Evolutionary conservation across 2,113 vertebrate species (phyloP).

Genomic region (Daboia siamensis): DNA sequence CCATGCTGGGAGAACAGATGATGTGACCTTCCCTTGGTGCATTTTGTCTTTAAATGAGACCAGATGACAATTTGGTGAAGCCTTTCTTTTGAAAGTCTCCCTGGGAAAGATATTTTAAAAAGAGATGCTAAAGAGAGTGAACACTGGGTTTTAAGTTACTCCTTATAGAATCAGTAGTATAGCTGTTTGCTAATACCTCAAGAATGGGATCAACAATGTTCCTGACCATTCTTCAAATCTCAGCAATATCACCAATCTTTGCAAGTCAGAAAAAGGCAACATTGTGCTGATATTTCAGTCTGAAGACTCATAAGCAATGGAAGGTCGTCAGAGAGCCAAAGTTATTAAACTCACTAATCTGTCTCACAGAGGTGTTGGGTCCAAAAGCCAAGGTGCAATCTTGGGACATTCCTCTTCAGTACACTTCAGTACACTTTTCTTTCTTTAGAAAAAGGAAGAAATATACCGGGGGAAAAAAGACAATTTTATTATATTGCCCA

Average conservation of each 20-base stretch:
- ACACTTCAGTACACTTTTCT: not conserved
- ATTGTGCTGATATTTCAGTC: not conserved
- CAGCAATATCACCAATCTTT: not conserved
- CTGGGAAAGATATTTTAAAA: conserved; percentile 6
- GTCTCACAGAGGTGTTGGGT: not conserved
- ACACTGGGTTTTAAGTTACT: conserved; percentile 7
- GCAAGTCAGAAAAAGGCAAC: not conserved
- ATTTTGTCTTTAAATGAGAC: conserved; percentile 14
- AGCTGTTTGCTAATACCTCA: not conserved
- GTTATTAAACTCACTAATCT: not conserved
- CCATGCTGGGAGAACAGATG: conserved; percentile 17
- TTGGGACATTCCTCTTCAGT: not conserved
- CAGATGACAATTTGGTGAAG: not conserved
- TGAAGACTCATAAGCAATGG: too few relatives aligned
- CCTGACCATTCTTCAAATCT: not conserved
- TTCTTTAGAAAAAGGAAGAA: not conserved
- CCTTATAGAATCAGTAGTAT: not conserved
- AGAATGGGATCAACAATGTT: not conserved
- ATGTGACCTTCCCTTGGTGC: not conserved
- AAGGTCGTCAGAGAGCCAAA: not conserved
- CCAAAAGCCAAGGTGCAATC: not conserved
- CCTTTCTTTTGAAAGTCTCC: not conserved
- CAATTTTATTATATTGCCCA: not conserved
- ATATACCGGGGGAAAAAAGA: not conserved
- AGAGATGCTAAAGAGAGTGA: conserved; percentile 8